These are phyloP conservation scores for Montipora cactus DNA, from an alignment of 64 coral and sea anemone genomes.

Conservation along the genomic window DNA sequence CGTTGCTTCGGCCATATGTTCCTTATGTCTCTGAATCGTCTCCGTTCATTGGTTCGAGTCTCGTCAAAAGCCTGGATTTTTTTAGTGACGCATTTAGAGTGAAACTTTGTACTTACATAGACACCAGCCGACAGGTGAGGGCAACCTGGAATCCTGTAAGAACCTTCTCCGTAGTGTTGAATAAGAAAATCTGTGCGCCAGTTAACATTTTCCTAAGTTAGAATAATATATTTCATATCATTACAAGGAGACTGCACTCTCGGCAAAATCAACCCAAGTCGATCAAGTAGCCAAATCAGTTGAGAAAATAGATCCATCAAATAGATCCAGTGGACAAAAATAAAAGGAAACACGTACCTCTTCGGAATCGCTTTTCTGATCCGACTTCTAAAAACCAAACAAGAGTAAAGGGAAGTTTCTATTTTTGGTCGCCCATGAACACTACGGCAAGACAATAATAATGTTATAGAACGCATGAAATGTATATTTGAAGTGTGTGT, in stretches of 20 bases:
- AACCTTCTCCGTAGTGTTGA: slow-evolving; percentile 77
- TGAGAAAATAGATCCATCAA: too few species aligned
- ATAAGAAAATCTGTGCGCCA: slow-evolving; percentile 88
- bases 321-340: too few species aligned
- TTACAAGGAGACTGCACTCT: too few species aligned
- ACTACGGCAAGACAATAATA: too few species aligned
- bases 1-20: too few species aligned
- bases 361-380: neutral
- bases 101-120: slow-evolving; percentile 36
- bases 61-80: too few species aligned
- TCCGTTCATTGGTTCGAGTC: too few species aligned
- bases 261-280: too few species aligned
- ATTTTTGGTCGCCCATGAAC: neutral
- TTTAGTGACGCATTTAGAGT: neutral
- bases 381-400: slow-evolving; percentile 20
- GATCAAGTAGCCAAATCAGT: too few species aligned
- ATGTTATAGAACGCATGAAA: too few species aligned
- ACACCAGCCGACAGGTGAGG: slow-evolving; percentile 72
- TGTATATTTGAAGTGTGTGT: too few species aligned
- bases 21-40: too few species aligned
- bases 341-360: neutral
- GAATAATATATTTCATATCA: neutral
- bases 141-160: slow-evolving; percentile 52
- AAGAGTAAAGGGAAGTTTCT: neutral
- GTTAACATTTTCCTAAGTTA: slow-evolving; percentile 24